Conservation (phyloP, 2,888 invertebrate genomes). For the Argyra leucocephala region DNA sequence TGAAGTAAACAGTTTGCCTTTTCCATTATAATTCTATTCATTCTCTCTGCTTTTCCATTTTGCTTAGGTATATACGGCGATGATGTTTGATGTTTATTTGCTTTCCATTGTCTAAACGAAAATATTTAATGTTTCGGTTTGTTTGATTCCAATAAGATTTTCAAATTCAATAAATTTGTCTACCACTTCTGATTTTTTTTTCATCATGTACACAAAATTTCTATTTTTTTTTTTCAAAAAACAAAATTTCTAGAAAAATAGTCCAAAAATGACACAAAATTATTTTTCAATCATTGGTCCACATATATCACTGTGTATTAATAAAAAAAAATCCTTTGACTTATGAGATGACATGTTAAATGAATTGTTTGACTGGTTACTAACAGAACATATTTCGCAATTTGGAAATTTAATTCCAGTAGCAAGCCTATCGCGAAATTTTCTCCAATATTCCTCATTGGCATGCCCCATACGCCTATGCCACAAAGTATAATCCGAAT, state of each 20-base stretch:
- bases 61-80: slow-evolving; percentile 34
- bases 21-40: slow-evolving; percentile 34
- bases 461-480: slow-evolving; percentile 22
- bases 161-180: slow-evolving; percentile 17
- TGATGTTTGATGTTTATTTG: slow-evolving; percentile 26
- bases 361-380: slow-evolving; percentile 24
- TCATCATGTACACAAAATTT: slow-evolving; percentile 23
- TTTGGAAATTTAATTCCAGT: background rate
- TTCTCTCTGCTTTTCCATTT: slow-evolving; percentile 35
- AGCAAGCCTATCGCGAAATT: background rate
- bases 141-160: slow-evolving; percentile 24
- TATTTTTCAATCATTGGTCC: slow-evolving; percentile 25
- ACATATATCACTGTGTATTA: slow-evolving; percentile 27
- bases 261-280: slow-evolving; percentile 24
- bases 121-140: slow-evolving; percentile 23
- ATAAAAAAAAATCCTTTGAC: slow-evolving; percentile 20
- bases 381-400: slow-evolving; percentile 25
- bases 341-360: slow-evolving; percentile 21
- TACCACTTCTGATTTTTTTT: slow-evolving; percentile 23
- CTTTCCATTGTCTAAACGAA: slow-evolving; percentile 29
- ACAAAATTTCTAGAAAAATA: slow-evolving; percentile 25
- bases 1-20: slow-evolving; percentile 28
- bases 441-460: slow-evolving; percentile 11
- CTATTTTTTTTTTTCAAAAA: too few species aligned
- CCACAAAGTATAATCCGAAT: slow-evolving; percentile 22